phyloP scores from a whole-genome alignment of 2,888 invertebrate species.

The Perizoma flavofasciatum region DNA sequence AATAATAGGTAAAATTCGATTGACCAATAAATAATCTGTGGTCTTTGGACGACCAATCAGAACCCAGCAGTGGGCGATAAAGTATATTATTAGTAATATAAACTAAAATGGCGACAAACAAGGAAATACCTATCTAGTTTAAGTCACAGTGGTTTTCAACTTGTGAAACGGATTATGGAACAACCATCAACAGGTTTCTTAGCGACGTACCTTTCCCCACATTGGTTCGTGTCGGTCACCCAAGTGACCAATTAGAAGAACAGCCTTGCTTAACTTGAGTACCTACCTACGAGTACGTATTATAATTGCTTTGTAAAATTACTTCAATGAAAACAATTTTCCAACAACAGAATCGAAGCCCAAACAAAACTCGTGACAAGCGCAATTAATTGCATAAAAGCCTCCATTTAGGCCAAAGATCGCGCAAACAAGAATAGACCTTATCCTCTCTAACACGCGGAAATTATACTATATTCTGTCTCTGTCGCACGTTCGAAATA shows the following conservation, averaged over 20 bases:
- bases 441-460: slow-evolving; percentile 51
- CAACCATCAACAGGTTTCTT: too few species aligned
- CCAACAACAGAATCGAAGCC: slow-evolving; percentile 35
- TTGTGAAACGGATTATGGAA: not conserved
- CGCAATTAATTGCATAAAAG: slow-evolving; percentile 69
- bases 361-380: slow-evolving; percentile 54
- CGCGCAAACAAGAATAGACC: slow-evolving; percentile 57
- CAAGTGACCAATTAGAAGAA: too few species aligned
- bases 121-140: slow-evolving; percentile 27
- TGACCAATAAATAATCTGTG: slow-evolving; percentile 29
- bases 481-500: slow-evolving; percentile 75
- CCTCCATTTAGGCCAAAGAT: slow-evolving; percentile 67
- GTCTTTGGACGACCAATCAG: slow-evolving; percentile 27
- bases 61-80: slow-evolving; percentile 12
- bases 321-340: slow-evolving; percentile 13
- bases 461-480: slow-evolving; percentile 46
- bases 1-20: slow-evolving; percentile 23
- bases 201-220: too few species aligned
- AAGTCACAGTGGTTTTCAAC: not conserved
- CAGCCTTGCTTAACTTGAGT: too few species aligned
- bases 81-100: slow-evolving; percentile 19
- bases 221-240: too few species aligned
- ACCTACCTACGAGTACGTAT: too few species aligned
- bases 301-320: not conserved
- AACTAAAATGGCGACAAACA: slow-evolving; percentile 31